Percentiles rank a stretch among this genome's conserved stretches.
Evolutionary conservation across 2,113 vertebrate genomes (phyloP).

Genomic region (Tyto alba): DNA sequence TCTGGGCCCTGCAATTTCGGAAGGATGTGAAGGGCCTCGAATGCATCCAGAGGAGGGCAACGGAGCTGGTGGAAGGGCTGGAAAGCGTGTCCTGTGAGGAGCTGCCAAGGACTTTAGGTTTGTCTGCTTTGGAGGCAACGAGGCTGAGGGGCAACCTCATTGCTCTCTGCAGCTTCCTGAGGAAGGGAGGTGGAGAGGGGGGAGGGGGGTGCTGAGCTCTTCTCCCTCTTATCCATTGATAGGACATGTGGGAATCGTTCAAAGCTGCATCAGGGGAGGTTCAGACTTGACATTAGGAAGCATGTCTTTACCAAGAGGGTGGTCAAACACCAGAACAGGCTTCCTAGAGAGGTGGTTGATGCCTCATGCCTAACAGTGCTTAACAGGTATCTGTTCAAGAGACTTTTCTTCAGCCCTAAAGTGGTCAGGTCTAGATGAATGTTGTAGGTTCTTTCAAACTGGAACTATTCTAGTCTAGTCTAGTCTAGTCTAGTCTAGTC

Average conservation of each 20-base stretch:
- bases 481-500: neutral
- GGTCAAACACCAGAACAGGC: neutral
- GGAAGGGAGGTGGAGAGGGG: neutral
- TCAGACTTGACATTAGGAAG: neutral
- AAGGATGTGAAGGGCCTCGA: neutral
- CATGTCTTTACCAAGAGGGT: neutral
- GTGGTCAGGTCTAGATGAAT: neutral
- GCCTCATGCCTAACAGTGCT: neutral
- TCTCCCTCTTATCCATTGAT: neutral
- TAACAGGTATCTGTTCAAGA: neutral
- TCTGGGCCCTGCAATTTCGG: neutral
- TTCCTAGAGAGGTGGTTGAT: neutral
- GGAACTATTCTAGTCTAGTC: neutral
- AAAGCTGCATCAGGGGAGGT: neutral
- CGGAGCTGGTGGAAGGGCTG: neutral
- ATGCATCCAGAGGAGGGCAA: neutral
- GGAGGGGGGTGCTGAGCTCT: neutral
- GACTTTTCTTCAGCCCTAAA: neutral
- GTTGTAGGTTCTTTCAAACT: neutral
- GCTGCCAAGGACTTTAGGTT: neutral
- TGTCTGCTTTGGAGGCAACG: neutral
- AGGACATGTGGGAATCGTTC: neutral
- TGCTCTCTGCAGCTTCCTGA: too few relatives aligned
- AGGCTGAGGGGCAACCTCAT: neutral
- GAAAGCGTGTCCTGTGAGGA: neutral